Percentiles rank a stretch among this genome's conserved stretches.
Evolutionary conservation across 2,113 vertebrate species (phyloP).

Genomic region (Nerophis lumbriciformis): DNA sequence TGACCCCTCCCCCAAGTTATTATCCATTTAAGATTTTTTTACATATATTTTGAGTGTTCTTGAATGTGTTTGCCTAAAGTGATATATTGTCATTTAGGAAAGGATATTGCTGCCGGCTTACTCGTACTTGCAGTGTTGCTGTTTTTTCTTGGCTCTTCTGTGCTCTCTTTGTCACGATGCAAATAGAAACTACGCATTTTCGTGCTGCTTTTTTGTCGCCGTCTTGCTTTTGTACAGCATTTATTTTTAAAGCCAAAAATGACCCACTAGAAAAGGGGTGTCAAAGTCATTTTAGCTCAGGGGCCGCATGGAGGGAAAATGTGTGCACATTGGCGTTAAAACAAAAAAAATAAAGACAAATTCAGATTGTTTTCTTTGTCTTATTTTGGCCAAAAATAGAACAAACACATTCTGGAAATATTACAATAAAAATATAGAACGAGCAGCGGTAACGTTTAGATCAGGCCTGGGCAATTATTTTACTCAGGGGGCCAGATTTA

Average conservation of each 20-base stretch:
- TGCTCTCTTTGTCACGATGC: conserved; percentile 10
- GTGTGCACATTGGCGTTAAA: too few species aligned
- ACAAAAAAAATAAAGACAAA: too few species aligned
- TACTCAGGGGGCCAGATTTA: too few species aligned
- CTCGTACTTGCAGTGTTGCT: conserved; percentile 39
- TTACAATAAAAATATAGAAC: too few species aligned
- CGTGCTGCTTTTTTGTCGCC: neutral
- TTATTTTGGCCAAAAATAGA: too few species aligned
- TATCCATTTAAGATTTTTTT: conserved; percentile 35
- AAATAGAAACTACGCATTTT: conserved; percentile 7
- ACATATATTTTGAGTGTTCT: conserved; percentile 36
- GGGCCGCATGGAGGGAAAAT: too few species aligned
- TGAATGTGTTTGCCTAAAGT: conserved; percentile 32
- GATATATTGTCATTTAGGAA: conserved; percentile 30
- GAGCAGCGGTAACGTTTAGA: too few species aligned
- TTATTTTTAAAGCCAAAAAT: neutral
- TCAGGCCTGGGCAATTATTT: too few species aligned
- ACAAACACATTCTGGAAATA: too few species aligned
- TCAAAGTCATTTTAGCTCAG: neutral
- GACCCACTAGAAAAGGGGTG: neutral
- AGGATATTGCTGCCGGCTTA: conserved; percentile 14
- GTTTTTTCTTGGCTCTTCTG: conserved; percentile 30
- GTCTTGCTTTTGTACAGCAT: neutral
- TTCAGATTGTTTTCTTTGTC: too few species aligned
- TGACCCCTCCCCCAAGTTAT: conserved; percentile 12